phyloP scores from a whole-genome alignment of 2,888 invertebrate species.

The Itoplectis maculator region DNA sequence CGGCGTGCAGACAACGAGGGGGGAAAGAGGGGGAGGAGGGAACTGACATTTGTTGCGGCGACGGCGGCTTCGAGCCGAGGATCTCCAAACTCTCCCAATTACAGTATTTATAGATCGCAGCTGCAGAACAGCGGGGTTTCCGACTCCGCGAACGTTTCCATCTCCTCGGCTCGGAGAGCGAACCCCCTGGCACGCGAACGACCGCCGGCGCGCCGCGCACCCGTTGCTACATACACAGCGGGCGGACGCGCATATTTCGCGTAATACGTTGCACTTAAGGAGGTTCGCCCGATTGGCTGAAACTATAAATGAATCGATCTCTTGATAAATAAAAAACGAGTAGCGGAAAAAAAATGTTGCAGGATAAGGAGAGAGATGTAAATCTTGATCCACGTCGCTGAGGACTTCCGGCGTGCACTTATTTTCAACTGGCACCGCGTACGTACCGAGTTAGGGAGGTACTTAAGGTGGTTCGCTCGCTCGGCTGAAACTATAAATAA shows the following conservation, averaged over 20 bases:
- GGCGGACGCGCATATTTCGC: conserved; percentile 49
- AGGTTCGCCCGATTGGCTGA: neutral
- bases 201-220: neutral
- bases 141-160: conserved; percentile 50
- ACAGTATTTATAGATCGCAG: conserved; percentile 77
- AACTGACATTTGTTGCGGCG: conserved; percentile 47
- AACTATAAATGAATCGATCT: conserved; percentile 16
- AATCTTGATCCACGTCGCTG: conserved; percentile 42
- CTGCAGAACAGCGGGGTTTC: conserved; percentile 71
- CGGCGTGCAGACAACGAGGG: conserved; percentile 36
- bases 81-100: conserved; percentile 61
- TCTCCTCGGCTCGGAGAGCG: conserved; percentile 18
- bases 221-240: too few species aligned
- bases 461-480: too few species aligned
- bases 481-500: too few species aligned
- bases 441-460: too few species aligned
- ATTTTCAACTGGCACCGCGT: conserved; percentile 47
- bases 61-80: conserved; percentile 19
- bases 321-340: neutral
- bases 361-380: conserved; percentile 34
- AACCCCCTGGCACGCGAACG: conserved; percentile 36
- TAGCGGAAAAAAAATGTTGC: neutral
- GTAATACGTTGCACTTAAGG: conserved; percentile 54
- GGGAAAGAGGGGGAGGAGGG: too few species aligned
- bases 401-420: conserved; percentile 58